A percentile compares a stretch with the other conserved stretches of the same genome.
Evolutionary conservation across 1,140 invertebrate species (phyloP).

Genomic region (Apis dorsata): DNA sequence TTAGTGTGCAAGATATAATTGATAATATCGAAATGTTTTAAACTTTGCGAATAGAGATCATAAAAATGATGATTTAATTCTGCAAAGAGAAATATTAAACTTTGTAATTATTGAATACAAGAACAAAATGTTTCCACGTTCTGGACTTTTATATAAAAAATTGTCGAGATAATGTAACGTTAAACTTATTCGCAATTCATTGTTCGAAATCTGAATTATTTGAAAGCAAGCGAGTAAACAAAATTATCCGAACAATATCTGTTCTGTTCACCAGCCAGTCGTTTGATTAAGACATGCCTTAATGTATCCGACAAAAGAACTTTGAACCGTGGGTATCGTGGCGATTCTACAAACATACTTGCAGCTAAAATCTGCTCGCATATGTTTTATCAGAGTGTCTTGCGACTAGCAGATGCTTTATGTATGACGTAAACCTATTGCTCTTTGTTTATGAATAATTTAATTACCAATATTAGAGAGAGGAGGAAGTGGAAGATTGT

Average conservation of each 20-base stretch:
- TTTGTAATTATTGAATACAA: too few species aligned
- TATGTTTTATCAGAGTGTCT: neutral
- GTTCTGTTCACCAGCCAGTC: neutral
- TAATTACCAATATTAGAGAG: conserved; percentile 3
- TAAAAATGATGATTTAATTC: too few species aligned
- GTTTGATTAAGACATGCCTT: neutral
- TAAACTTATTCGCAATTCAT: neutral
- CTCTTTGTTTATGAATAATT: neutral
- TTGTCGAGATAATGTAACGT: neutral
- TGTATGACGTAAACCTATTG: conserved; percentile 27
- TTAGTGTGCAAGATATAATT: too few species aligned
- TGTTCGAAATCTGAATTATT: neutral
- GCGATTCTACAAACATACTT: neutral
- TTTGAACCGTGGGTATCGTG: conserved; percentile 30
- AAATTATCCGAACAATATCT: neutral
- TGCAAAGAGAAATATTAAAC: too few species aligned
- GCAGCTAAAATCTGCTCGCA: conserved; percentile 16
- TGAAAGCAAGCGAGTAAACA: neutral
- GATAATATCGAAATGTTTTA: too few species aligned
- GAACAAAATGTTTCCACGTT: neutral
- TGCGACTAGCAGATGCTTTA: conserved; percentile 33
- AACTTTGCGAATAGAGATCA: too few species aligned
- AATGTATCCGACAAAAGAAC: neutral
- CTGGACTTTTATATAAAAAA: neutral
- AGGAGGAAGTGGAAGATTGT: neutral